These are phyloP conservation scores for Nesoenas mayeri DNA, from an alignment of 2,113 vertebrate species.

Conservation along the genomic window DNA sequence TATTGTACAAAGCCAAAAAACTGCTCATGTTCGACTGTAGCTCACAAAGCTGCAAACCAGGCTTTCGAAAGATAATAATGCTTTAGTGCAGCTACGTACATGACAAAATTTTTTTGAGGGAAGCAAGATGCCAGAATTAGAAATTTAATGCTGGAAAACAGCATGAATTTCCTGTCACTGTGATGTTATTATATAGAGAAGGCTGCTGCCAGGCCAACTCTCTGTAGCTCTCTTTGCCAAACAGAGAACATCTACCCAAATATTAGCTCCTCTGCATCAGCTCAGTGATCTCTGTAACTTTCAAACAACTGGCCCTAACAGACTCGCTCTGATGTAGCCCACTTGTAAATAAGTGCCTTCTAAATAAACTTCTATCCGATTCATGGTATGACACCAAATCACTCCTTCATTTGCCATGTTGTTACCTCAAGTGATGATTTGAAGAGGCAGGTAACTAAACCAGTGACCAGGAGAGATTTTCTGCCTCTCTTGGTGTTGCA, in stretches of 20 bases:
- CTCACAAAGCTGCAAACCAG: constrained; percentile 37
- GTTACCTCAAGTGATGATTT: not conserved
- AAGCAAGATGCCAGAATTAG: constrained; percentile 50
- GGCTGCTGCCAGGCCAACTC: not conserved
- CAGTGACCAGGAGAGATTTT: not conserved
- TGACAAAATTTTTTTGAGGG: constrained; percentile 29
- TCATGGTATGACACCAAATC: not conserved
- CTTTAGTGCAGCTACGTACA: constrained; percentile 18
- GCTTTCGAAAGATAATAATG: constrained; percentile 50
- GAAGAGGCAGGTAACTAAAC: not conserved
- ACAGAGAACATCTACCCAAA: not conserved
- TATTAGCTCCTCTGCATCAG: not conserved
- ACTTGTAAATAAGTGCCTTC: not conserved
- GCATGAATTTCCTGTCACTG: constrained; percentile 49
- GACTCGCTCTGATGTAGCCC: not conserved
- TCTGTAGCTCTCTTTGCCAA: not conserved
- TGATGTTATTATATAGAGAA: constrained; percentile 18
- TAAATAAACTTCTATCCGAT: not conserved
- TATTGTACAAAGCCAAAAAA: not conserved
- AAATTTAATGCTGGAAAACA: constrained; percentile 27
- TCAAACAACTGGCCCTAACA: not conserved
- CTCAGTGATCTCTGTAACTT: not conserved
- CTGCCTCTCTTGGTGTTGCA: not conserved
- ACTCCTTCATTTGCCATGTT: not conserved
- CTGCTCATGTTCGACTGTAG: not conserved